Evolutionary conservation across 1,140 invertebrate species (phyloP), one percentile per base, ranked within the genome.

Genomic region (Brachionus asplanchnoidis): DNA sequence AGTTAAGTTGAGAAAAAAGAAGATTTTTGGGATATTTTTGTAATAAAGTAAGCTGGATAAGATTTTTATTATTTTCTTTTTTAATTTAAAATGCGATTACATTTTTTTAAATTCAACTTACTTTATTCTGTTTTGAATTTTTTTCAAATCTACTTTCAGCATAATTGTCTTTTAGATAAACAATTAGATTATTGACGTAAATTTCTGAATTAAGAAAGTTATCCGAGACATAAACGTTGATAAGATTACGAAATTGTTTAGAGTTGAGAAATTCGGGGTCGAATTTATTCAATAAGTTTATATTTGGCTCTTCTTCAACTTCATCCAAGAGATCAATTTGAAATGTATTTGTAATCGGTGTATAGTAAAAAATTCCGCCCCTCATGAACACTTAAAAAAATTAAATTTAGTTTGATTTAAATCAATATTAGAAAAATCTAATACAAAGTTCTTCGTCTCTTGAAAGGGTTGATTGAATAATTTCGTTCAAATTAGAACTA

Each of bases 381-480:
- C 44, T 82, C 53, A 82, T 82, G 9, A 82, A 82, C 42, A 82
- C 79, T 82, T 36, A 11, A 46, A 82, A 53, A 20, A 44, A 75
- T 36, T 17, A 75, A 3, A 8, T 42, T 75, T 40, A 36, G 8
- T 36, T 36, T 36, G 4, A 36, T 36, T 36, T 1, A 7, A 0
- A 36, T 36, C 6, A 36, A 36, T 7, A 7, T 36, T 36, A 36
- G 32, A 36, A 36, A 36, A 36, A 36, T 36, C 32, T 36, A 40
- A 65, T 82, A 82, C 79, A 36, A 26, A 82, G 36, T 68, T 82
- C 79, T 40, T 82, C 50, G 8, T 82, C 79, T 82, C 53, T 82
- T 11, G 79, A 65, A 14, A 77, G 17, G 32, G 20, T 50, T 4
- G 73, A 77, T 46, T 46, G 42, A 9, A 77, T 50, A n/a, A 77